Conservation (phyloP, 2,888 invertebrate species). For the Punctoribates punctum region DNA sequence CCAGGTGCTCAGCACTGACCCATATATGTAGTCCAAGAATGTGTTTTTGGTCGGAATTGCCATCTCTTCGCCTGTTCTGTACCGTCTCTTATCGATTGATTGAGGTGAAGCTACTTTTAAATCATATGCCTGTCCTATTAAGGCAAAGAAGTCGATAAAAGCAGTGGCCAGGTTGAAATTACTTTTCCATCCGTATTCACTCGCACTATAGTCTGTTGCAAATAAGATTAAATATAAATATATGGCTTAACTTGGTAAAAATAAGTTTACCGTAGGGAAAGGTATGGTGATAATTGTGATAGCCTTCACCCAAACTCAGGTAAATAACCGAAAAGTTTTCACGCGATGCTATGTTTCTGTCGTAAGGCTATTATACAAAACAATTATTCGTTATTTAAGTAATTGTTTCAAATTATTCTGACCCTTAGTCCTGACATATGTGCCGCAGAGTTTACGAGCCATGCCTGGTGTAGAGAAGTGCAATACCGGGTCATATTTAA, state of each 20-base stretch:
- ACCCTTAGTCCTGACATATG: constrained; percentile 74
- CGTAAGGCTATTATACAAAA: constrained; percentile 51
- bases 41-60: not conserved
- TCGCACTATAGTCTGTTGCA: too few species aligned
- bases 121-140: not conserved
- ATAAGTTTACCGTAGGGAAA: too few species aligned
- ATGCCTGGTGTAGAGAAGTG: constrained; percentile 56
- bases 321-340: constrained; percentile 53
- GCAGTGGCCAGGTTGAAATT: too few species aligned
- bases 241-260: too few species aligned
- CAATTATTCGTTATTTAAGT: not conserved
- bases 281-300: constrained; percentile 47
- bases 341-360: constrained; percentile 53
- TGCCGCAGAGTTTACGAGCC: constrained; percentile 69
- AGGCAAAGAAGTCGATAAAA: too few species aligned
- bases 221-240: too few species aligned
- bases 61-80: not conserved
- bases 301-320: constrained; percentile 51
- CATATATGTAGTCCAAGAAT: not conserved
- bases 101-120: not conserved
- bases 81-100: not conserved
- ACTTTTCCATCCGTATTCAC: too few species aligned
- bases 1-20: not conserved
- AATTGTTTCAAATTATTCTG: not conserved
- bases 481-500: constrained; percentile 55